These are phyloP conservation scores for Carapus acus DNA, from an alignment of 2,797 vertebrate species.

Conservation along the genomic window DNA sequence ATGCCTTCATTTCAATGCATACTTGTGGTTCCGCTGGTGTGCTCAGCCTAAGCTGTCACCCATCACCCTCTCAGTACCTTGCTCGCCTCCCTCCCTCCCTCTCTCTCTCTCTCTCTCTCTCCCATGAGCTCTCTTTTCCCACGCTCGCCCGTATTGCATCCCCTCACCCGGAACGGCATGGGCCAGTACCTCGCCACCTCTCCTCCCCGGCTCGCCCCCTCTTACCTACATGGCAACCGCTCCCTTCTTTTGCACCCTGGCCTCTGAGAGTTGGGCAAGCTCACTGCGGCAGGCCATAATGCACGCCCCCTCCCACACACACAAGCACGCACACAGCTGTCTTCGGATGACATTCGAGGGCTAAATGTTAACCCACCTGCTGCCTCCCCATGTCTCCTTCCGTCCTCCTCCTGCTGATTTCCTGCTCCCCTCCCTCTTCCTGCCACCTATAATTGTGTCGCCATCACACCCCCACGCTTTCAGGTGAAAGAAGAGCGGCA, in stretches of 20 bases:
- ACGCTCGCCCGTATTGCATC: constrained; percentile 30
- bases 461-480: background rate
- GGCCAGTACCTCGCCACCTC: constrained; percentile 28
- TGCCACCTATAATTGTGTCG: background rate
- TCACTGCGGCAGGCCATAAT: constrained; percentile 24
- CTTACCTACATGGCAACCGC: background rate
- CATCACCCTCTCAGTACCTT: constrained; percentile 22
- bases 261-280: constrained; percentile 25
- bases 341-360: constrained; percentile 22
- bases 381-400: constrained; percentile 17
- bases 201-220: constrained; percentile 4
- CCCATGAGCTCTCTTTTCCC: constrained; percentile 52
- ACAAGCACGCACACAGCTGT: constrained; percentile 1
- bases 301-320: constrained; percentile 1
- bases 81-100: background rate
- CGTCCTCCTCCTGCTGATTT: constrained; percentile 10
- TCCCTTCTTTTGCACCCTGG: constrained; percentile 6
- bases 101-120: constrained; percentile 6
- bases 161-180: constrained; percentile 48
- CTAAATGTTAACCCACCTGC: constrained; percentile 53
- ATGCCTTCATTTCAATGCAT: constrained; percentile 30
- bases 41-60: constrained; percentile 47
- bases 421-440: background rate
- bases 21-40: constrained; percentile 29
- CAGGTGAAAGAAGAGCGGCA: background rate